Conservation (phyloP, 2,888 invertebrate genomes). For the Brenthis daphne region DNA sequence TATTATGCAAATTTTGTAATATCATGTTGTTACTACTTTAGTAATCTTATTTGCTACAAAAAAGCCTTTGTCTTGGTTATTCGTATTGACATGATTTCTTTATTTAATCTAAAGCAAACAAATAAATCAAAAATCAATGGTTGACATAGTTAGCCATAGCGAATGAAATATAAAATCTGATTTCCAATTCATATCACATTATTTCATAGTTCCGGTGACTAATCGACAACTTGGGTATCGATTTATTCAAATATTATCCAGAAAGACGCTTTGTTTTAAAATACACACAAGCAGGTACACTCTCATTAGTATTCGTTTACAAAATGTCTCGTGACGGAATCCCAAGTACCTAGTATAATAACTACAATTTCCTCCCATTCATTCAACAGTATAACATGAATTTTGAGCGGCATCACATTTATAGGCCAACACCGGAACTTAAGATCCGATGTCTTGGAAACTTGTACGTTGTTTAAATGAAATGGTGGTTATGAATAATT, state of each 20-base stretch:
- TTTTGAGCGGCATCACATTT: conserved; percentile 39
- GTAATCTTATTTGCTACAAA: background rate
- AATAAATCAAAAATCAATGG: no score
- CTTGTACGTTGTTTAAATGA: conserved; percentile 12
- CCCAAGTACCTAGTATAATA: conserved; percentile 44
- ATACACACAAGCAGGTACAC: conserved; percentile 31
- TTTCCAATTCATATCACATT: conserved; percentile 4
- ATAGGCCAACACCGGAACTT: conserved; percentile 32
- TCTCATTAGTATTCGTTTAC: conserved; percentile 46
- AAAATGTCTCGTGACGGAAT: conserved; percentile 43
- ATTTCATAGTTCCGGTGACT: conserved; percentile 28
- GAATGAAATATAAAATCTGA: no score
- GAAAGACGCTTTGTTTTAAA: conserved; percentile 25
- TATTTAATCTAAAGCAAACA: background rate
- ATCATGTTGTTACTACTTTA: background rate
- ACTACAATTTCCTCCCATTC: conserved; percentile 49
- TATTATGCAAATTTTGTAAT: conserved; percentile 20
- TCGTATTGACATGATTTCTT: background rate
- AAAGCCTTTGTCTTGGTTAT: background rate
- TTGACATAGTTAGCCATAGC: no score
- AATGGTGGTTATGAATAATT: conserved; percentile 11
- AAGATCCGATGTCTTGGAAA: conserved; percentile 28
- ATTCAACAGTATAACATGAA: conserved; percentile 43
- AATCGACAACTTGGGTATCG: conserved; percentile 34
- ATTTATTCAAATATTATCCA: conserved; percentile 35